phyloP scores from a whole-genome alignment of 1,140 invertebrate genomes.

The Oppia nitens region DNA sequence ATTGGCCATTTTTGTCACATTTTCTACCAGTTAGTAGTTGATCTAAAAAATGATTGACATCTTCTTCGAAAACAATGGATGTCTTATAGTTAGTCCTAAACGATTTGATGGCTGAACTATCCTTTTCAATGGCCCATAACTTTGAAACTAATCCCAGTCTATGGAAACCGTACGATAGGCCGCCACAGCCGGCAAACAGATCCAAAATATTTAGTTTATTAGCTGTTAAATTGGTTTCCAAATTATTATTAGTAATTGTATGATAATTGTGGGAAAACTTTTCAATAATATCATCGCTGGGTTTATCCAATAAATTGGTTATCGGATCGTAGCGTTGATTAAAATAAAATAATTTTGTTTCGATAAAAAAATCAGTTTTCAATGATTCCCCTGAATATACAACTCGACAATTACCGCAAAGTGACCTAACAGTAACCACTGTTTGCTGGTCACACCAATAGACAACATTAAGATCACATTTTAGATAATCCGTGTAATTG shows the following conservation, averaged over 20 bases:
- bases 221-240: no score
- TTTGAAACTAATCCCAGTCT: slow-evolving; percentile 47
- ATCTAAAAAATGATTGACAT: slow-evolving; percentile 56
- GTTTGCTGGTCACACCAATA: slow-evolving; percentile 53
- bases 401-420: neutral
- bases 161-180: slow-evolving; percentile 40
- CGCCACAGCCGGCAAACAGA: slow-evolving; percentile 78
- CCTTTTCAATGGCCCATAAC: slow-evolving; percentile 65
- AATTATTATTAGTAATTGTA: no score
- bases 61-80: slow-evolving; percentile 55
- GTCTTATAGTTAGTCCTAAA: slow-evolving; percentile 58
- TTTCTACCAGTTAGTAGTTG: slow-evolving; percentile 39
- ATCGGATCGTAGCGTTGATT: neutral
- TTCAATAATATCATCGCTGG: neutral
- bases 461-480: slow-evolving; percentile 46
- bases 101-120: slow-evolving; percentile 56
- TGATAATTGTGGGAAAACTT: no score
- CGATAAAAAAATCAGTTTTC: neutral
- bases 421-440: neutral
- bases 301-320: neutral
- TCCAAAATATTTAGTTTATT: slow-evolving; percentile 44
- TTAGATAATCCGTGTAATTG: neutral
- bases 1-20: slow-evolving; percentile 34
- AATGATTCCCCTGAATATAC: slow-evolving; percentile 15
- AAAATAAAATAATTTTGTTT: slow-evolving; percentile 2